A percentile compares a stretch with the other conserved stretches of the same genome.
phyloP scores from a whole-genome alignment of 2,888 invertebrate genomes.

The Tanaodytes sp. region DNA sequence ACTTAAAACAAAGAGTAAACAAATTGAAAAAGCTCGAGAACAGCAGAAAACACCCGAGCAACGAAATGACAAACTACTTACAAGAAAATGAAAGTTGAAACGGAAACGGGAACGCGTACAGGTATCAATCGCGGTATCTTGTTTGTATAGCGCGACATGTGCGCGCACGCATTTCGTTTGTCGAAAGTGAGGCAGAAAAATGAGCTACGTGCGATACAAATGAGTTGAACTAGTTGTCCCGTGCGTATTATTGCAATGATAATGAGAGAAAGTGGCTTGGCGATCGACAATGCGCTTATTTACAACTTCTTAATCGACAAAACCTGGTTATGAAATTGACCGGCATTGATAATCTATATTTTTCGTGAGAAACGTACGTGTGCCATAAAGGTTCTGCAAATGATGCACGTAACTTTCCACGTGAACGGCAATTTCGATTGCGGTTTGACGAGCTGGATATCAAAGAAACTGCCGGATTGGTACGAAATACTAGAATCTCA shows the following conservation, averaged over 20 bases:
- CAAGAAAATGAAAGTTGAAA: neutral
- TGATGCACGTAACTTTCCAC: neutral
- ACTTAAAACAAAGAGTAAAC: no score
- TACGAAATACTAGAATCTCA: no score
- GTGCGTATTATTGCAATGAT: neutral
- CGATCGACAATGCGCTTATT: slow-evolving; percentile 30
- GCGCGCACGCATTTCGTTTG: slow-evolving; percentile 10
- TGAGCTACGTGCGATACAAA: slow-evolving; percentile 11
- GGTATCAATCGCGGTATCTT: slow-evolving; percentile 6
- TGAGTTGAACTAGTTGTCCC: slow-evolving; percentile 3
- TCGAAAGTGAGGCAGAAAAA: slow-evolving; percentile 27
- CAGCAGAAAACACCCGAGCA: neutral
- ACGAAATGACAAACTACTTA: slow-evolving; percentile 2
- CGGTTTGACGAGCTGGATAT: no score
- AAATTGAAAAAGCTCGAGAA: no score
- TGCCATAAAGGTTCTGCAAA: neutral
- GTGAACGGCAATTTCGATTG: no score
- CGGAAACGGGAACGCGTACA: neutral
- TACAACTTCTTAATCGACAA: slow-evolving; percentile 21
- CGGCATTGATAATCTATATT: slow-evolving; percentile 17
- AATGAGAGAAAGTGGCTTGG: slow-evolving; percentile 2
- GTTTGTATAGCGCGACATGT: slow-evolving; percentile 5
- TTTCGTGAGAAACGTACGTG: slow-evolving; percentile 4
- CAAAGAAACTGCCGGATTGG: no score
- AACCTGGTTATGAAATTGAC: slow-evolving; percentile 16